Evolutionary conservation across 1,140 invertebrate species (phyloP), one percentile per base, ranked within the genome.

Genomic region (Diorhabda sublineata): DNA sequence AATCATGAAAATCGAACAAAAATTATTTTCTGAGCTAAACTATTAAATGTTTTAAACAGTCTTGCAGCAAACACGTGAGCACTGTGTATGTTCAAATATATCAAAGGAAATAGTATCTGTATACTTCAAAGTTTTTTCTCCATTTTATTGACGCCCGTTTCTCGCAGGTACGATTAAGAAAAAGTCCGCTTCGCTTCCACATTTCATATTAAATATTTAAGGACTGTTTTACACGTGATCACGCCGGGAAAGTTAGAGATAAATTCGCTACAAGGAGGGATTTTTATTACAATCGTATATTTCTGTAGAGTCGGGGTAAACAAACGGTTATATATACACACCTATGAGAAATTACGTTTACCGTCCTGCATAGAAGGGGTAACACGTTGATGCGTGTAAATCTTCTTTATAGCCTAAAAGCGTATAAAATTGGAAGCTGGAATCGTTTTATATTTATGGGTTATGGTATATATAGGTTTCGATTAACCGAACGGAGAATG

Each of bases 161-260:
- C 72, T 69, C 72, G 67, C 60, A 71, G 72, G 72, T 73, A 64
- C 69, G 70, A 73, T 62, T 62, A 62, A 43, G 61, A 62, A 62
- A 62, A 62, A 11, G 58, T 71, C 67, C 42, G 61, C 63, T 59
- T 72, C 58, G 60, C 61, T 59, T 45, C 69, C 60, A 64, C 69
- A 64, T 66, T 52, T 62, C 61, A 11, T 58, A 58, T 71, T 71
- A 71, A 71, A 71, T 71, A 71, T 71, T 61, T 64, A 71, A 56
- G 58, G 43, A 52, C 68, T 71, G 69, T 70, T 70, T 72, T 72
- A 70, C 71, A 72, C 71, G 58, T 67, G 71, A 72, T 72, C 71
- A 68, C 67, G 58, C 41, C n/a, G 64, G 42, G 43, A 69, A n/a
- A n/a, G 61, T 62, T 62, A 45, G 61, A 62, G 61, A 62, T 62